A percentile compares a stretch with the other conserved stretches of the same genome.
Evolutionary conservation across 2,888 invertebrate species (phyloP).

Genomic region (Protophormia terraenovae): DNA sequence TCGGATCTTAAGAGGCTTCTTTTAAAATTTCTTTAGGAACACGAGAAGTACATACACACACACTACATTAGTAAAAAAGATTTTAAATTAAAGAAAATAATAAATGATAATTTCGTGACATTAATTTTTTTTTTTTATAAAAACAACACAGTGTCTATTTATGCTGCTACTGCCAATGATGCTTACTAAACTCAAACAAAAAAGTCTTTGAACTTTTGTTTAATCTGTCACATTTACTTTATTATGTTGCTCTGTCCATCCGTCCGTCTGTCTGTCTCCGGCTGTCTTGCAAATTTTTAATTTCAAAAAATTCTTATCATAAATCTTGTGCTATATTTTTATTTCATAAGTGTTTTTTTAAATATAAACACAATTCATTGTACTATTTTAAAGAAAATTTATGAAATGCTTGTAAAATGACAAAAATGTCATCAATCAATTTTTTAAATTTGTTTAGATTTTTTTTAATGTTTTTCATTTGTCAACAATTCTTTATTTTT

Average conservation of each 20-base stretch:
- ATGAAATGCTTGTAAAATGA: not conserved
- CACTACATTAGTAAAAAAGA: conserved; percentile 4
- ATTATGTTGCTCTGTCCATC: conserved; percentile 7
- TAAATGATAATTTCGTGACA: conserved; percentile 77
- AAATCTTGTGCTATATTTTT: not conserved
- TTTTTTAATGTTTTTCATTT: conserved; percentile 25
- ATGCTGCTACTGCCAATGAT: not conserved
- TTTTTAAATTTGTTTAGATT: conserved; percentile 10
- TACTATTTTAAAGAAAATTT: conserved; percentile 12
- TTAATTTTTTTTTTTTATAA: conserved; percentile 69
- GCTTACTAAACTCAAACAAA: conserved; percentile 7
- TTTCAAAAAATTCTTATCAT: conserved; percentile 53
- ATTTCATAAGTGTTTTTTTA: conserved; percentile 20
- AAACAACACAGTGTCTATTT: not conserved
- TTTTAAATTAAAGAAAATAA: conserved; percentile 35
- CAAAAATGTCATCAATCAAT: conserved; percentile 63
- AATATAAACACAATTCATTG: conserved; percentile 54
- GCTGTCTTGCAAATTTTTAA: conserved; percentile 24
- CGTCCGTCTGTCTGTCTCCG: not conserved
- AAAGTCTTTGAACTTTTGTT: conserved; percentile 56
- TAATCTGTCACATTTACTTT: conserved; percentile 60
- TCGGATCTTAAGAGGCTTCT: conserved; percentile 50
- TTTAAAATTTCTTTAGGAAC: not conserved
- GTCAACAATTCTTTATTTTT: conserved; percentile 29
- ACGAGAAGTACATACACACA: not conserved